These are phyloP conservation scores for Larimichthys crocea DNA, from an alignment of 2,113 vertebrate genomes.

Conservation along the genomic window DNA sequence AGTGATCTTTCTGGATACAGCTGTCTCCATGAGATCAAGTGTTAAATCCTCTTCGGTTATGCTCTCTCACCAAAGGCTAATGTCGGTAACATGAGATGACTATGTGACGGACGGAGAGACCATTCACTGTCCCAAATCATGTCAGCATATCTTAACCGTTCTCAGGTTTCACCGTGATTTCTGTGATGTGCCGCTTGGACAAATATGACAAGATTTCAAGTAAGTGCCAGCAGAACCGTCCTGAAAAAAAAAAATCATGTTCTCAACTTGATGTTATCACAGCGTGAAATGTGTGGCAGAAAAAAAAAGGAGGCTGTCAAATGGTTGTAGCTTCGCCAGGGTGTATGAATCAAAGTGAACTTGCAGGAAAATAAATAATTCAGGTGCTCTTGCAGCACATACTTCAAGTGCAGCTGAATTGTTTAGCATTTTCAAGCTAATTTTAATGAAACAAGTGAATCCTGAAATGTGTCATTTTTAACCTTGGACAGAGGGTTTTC, in stretches of 20 bases:
- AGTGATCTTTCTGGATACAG: constrained; percentile 50
- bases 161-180: not conserved
- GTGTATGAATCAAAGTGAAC: constrained; percentile 40
- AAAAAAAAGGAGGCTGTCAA: constrained; percentile 27
- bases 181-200: not conserved
- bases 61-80: constrained; percentile 52
- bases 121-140: constrained; percentile 4
- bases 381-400: constrained; percentile 11
- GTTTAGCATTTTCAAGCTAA: constrained; percentile 18
- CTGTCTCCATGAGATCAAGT: constrained; percentile 57
- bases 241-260: not conserved
- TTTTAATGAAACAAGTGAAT: not conserved
- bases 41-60: constrained; percentile 58
- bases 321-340: constrained; percentile 3
- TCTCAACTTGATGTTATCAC: constrained; percentile 35
- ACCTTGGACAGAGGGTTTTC: not conserved
- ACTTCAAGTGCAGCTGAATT: constrained; percentile 5
- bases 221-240: not conserved
- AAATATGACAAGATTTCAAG: constrained; percentile 20
- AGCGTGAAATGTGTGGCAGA: constrained; percentile 34
- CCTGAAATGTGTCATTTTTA: not conserved
- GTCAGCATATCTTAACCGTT: constrained; percentile 17
- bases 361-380: constrained; percentile 31
- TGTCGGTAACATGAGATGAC: constrained; percentile 41
- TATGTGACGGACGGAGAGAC: constrained; percentile 27